These are phyloP conservation scores for Eptesicus fuscus DNA, from an alignment of 2,113 vertebrate genomes.

Conservation along the genomic window DNA sequence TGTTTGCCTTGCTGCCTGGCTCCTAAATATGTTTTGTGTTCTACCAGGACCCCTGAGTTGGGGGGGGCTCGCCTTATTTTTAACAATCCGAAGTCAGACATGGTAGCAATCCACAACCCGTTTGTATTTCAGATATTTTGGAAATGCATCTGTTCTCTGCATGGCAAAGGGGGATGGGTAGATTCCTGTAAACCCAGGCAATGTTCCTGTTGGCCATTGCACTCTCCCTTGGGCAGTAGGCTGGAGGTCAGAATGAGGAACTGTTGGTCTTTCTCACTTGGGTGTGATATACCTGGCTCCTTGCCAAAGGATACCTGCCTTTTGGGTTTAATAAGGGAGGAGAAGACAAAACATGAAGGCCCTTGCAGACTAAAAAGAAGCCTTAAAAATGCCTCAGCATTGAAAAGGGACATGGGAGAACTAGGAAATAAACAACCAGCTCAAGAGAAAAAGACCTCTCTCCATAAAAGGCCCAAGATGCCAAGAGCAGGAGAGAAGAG, in stretches of 20 bases:
- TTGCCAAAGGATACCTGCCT: not conserved
- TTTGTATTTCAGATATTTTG: not conserved
- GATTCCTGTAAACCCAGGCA: too few relatives aligned
- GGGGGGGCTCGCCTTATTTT: too few relatives aligned
- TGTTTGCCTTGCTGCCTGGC: too few relatives aligned
- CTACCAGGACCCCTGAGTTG: too few relatives aligned
- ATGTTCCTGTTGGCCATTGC: not conserved
- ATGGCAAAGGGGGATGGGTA: not conserved
- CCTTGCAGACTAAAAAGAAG: not conserved
- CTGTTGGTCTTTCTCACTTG: not conserved
- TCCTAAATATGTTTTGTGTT: too few relatives aligned
- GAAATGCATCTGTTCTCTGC: not conserved
- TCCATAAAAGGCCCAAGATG: not conserved
- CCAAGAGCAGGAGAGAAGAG: not conserved
- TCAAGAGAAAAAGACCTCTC: not conserved
- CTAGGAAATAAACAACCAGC: not conserved
- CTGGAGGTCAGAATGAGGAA: not conserved
- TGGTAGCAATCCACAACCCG: not conserved
- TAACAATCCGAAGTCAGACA: not conserved
- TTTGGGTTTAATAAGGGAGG: not conserved
- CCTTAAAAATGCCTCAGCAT: not conserved
- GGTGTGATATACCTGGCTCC: too few relatives aligned
- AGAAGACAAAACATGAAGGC: not conserved
- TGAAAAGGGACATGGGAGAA: not conserved
- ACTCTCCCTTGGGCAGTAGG: not conserved